phyloP scores from a whole-genome alignment of 1,140 invertebrate species.

The Panagrolaimus sp. region DNA sequence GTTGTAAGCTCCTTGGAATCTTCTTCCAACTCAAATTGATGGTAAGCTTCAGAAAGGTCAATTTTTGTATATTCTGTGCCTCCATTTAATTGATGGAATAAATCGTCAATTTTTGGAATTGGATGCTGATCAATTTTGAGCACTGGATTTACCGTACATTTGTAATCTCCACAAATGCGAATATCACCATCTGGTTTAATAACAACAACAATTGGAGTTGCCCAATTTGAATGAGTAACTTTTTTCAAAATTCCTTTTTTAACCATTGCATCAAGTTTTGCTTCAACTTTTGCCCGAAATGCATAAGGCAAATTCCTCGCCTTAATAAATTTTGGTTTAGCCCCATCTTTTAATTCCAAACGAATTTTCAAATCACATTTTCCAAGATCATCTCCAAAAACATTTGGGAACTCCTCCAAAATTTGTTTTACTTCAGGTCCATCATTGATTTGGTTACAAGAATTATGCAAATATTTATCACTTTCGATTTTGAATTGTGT shows the following conservation, averaged over 20 bases:
- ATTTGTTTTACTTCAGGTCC: too few relatives aligned
- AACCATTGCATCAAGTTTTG: too few relatives aligned
- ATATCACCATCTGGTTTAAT: not conserved
- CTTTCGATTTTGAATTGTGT: too few relatives aligned
- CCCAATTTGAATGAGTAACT: not conserved
- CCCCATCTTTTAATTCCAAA: too few relatives aligned
- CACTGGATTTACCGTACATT: not conserved
- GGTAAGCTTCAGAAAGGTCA: constrained; percentile 18
- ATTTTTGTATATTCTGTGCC: not conserved
- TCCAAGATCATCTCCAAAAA: too few relatives aligned
- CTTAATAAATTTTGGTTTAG: too few relatives aligned
- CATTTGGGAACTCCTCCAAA: too few relatives aligned
- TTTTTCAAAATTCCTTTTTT: not conserved
- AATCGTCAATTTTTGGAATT: constrained; percentile 1
- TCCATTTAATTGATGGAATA: constrained; percentile 4
- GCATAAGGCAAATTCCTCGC: too few relatives aligned
- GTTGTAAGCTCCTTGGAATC: constrained; percentile 6
- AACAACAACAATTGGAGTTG: constrained; percentile 1
- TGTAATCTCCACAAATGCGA: not conserved
- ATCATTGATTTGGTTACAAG: too few relatives aligned
- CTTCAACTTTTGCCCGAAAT: too few relatives aligned
- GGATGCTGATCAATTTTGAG: not conserved
- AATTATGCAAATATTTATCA: too few relatives aligned
- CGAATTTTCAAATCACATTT: too few relatives aligned
- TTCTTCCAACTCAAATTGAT: not conserved